Conservation (phyloP, 2,888 invertebrate species). For the Biston stratarius region DNA sequence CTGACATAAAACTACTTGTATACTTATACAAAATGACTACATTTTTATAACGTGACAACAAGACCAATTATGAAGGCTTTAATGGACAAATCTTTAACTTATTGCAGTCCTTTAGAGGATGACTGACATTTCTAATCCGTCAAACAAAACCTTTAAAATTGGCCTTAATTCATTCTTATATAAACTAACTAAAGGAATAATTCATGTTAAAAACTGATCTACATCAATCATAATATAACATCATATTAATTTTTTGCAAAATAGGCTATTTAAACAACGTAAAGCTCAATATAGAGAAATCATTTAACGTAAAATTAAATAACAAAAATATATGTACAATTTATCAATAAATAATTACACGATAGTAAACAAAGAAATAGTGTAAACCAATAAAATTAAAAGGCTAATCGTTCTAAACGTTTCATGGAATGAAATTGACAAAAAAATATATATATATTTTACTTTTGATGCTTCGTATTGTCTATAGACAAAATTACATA, state of each 20-base stretch:
- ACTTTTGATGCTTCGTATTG: slow-evolving; percentile 1
- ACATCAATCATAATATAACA: slow-evolving; percentile 45
- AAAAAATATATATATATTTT: slow-evolving; percentile 29
- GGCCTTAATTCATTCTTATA: slow-evolving; percentile 46
- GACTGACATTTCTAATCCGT: too few relatives aligned
- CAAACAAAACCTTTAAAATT: too few relatives aligned
- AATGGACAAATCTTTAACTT: too few relatives aligned
- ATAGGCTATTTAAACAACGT: slow-evolving; percentile 50
- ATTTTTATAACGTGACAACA: slow-evolving; percentile 66
- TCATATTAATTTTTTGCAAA: slow-evolving; percentile 33
- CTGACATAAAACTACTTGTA: slow-evolving; percentile 69
- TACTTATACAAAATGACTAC: slow-evolving; percentile 81
- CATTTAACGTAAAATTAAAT: slow-evolving; percentile 83
- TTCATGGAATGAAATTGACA: slow-evolving; percentile 68
- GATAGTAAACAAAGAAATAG: slow-evolving; percentile 58
- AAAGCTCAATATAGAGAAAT: slow-evolving; percentile 60
- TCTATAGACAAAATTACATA: neutral
- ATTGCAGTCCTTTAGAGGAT: too few relatives aligned
- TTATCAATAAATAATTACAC: slow-evolving; percentile 84
- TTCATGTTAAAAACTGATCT: slow-evolving; percentile 47
- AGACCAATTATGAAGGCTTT: too few relatives aligned
- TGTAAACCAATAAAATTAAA: slow-evolving; percentile 57
- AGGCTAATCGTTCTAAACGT: slow-evolving; percentile 59
- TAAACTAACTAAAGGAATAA: slow-evolving; percentile 56
- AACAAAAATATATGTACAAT: slow-evolving; percentile 85